Evolutionary conservation across 2,113 vertebrate species (phyloP), one percentile per base, ranked within the genome.

Genomic region (Chaetops frenatus): DNA sequence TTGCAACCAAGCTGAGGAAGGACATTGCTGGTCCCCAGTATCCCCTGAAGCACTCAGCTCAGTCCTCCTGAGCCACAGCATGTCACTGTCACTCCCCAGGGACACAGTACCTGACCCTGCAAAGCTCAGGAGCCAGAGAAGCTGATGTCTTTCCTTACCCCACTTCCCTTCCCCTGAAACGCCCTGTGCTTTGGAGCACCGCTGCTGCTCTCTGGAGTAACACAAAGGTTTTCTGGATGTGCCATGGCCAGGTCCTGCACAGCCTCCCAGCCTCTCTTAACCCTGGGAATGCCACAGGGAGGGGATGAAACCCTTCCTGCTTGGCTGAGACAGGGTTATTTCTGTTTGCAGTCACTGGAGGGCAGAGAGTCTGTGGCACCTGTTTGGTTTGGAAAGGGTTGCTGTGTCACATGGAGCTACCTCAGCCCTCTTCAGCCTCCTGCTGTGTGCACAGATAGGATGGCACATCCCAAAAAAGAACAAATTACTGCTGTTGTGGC

Each of bases 321-420:
- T 73, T 0, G 0, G 9, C 50, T 57, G 21, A 33, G 42, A 24
- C 54, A 11, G 1, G 2, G 4, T 11, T 27, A 45, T 56, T 77
- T 61, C 71, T 73, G 11, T 19, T 35, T 20, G n/a, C 54, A 57
- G 16, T 9, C 22, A 4, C 27, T 10, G 38, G 50, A 70, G 76
- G 35, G 69, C 56, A 87, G 4, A 36, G 70, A 44, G 1, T 2
- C 71, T 45, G 51, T 1, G 7, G 40, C 36, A 76, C 19, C 67
- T 65, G 0, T 11, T 22, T 28, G 31, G 27, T 47, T 48, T 69
- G 67, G 40, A 47, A 47, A 83, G 18, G 27, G 31, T 80, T 74
- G 74, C 51, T 48, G 36, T 10, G 42, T 82, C 27, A 33, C 9
- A 6, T 0, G 3, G 44, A 51, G 36, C 12, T 24, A 40, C 18